phyloP scores from a whole-genome alignment of 2,797 vertebrate genomes.

The Gambelia wislizenii region DNA sequence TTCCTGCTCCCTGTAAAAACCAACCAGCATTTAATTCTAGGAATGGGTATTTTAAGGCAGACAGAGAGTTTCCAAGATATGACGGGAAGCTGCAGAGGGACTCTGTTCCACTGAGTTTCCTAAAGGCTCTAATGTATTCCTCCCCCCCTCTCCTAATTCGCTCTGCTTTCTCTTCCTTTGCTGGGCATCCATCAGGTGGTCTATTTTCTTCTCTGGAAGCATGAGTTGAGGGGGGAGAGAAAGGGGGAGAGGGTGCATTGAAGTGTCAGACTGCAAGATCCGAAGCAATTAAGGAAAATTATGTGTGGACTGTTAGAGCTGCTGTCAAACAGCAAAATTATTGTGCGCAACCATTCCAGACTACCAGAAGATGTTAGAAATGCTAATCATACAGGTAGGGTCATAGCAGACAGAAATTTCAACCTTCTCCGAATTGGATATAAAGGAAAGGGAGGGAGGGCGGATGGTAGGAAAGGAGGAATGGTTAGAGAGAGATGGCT shows the following conservation, averaged over 20 bases:
- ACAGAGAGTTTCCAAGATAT: not conserved
- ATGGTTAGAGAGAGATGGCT: not conserved
- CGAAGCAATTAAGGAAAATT: constrained; percentile 64
- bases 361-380: constrained; percentile 48
- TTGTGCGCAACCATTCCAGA: constrained; percentile 31
- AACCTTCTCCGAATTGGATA: constrained; percentile 41
- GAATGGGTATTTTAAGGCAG: not conserved
- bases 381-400: constrained; percentile 58
- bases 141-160: not conserved
- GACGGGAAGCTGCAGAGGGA: not conserved
- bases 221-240: not conserved
- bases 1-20: constrained; percentile 60
- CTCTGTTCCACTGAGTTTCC: not conserved
- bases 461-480: too few relatives aligned
- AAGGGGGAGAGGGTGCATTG: constrained; percentile 38
- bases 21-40: constrained; percentile 23
- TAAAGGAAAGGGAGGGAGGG: not conserved
- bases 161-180: not conserved
- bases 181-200: constrained; percentile 31
- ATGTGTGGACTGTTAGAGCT: constrained; percentile 41
- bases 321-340: constrained; percentile 52
- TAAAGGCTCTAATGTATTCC: not conserved
- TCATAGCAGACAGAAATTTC: constrained; percentile 55
- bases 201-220: constrained; percentile 5
- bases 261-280: constrained; percentile 66